Evolutionary conservation across 2,797 vertebrate species (phyloP).

Genomic region (Lagorchestes hirsutus): DNA sequence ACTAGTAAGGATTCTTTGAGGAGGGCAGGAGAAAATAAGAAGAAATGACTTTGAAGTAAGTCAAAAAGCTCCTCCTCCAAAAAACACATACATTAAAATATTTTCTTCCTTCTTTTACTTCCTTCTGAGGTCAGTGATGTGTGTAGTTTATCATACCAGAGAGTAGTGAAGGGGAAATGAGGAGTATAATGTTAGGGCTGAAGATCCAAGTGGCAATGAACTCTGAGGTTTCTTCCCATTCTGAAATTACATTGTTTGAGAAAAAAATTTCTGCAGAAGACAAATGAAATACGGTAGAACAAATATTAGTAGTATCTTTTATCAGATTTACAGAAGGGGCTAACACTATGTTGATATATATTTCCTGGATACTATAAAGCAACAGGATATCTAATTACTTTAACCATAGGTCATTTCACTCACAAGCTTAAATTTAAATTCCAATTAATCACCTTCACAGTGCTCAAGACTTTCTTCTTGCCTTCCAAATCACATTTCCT

Average conservation of each 20-base stretch:
- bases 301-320: not conserved
- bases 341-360: not conserved
- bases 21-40: not conserved
- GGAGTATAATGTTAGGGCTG: not conserved
- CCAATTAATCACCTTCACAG: not conserved
- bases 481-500: not conserved
- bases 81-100: not conserved
- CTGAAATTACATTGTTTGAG: not conserved
- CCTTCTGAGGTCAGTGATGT: not conserved
- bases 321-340: not conserved
- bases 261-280: not conserved
- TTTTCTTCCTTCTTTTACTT: not conserved
- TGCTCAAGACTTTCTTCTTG: not conserved
- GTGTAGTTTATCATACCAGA: not conserved
- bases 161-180: not conserved
- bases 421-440: not conserved
- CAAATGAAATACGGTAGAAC: not conserved
- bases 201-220: not conserved
- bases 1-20: not conserved
- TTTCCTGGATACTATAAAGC: not conserved
- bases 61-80: not conserved
- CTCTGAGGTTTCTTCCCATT: not conserved
- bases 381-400: not conserved
- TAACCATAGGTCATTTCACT: not conserved
- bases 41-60: not conserved